phyloP scores from a whole-genome alignment of 2,113 vertebrate genomes.

The Fulica atra region DNA sequence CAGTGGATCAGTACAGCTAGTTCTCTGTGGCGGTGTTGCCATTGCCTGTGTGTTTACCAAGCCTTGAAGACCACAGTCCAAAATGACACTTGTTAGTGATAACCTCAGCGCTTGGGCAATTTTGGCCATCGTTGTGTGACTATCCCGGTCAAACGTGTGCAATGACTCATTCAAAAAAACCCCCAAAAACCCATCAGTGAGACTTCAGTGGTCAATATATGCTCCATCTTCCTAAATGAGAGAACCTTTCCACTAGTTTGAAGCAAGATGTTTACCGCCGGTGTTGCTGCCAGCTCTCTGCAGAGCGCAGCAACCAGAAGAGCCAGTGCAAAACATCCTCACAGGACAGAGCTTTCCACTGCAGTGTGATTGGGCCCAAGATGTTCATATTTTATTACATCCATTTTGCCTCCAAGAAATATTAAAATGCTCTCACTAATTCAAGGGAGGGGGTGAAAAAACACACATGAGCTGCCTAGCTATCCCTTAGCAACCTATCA shows the following conservation, averaged over 20 bases:
- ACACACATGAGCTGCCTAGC: background rate
- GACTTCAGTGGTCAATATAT: background rate
- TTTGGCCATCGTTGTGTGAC: background rate
- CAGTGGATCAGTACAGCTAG: accelerated
- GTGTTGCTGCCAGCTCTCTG: background rate
- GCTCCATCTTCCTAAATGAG: background rate
- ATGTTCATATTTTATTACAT: conserved; percentile 54
- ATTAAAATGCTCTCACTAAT: conserved; percentile 31
- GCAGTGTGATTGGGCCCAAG: background rate
- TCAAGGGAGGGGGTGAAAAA: background rate
- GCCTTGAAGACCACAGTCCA: background rate
- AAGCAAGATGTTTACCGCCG: accelerated
- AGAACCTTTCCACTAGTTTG: background rate
- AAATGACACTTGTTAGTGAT: background rate
- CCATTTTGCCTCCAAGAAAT: conserved; percentile 58
- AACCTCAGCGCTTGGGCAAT: background rate
- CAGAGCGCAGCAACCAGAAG: background rate
- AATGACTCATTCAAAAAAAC: background rate
- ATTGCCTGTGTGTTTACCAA: background rate
- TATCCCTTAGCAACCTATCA: conserved; percentile 48
- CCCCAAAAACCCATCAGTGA: background rate
- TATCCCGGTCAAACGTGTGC: background rate
- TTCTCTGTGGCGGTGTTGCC: background rate
- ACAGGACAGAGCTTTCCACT: background rate
- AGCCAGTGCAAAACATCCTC: background rate